Percentiles rank a stretch among this genome's conserved stretches.
These are phyloP conservation scores for Ischnus inquisitorius DNA, from an alignment of 2,888 invertebrate genomes.

Conservation along the genomic window DNA sequence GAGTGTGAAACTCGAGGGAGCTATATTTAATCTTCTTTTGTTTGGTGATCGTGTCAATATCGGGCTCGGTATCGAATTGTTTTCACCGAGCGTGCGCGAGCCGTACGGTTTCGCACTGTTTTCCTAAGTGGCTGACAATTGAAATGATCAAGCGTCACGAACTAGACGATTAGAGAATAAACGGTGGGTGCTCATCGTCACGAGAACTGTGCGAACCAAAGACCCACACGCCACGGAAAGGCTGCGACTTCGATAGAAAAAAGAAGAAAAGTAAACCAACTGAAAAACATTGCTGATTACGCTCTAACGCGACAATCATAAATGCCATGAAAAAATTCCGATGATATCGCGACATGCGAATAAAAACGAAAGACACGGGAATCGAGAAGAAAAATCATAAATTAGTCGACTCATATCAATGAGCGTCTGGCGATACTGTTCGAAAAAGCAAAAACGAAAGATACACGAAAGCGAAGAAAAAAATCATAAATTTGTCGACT, in stretches of 20 bases:
- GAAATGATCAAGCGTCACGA: conserved; percentile 48
- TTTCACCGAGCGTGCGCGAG: conserved; percentile 6
- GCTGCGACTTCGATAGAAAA: conserved; percentile 7
- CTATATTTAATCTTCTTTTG: no score
- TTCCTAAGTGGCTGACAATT: conserved; percentile 61
- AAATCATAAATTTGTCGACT: neutral
- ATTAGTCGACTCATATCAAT: neutral
- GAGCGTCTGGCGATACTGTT: neutral
- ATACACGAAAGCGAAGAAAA: neutral
- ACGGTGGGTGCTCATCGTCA: conserved; percentile 9
- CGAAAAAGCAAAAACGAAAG: neutral
- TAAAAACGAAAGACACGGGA: neutral
- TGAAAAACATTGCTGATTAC: neutral
- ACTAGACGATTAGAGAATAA: conserved; percentile 32
- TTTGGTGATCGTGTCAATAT: neutral
- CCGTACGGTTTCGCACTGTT: conserved; percentile 17
- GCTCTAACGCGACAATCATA: neutral
- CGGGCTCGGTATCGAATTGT: conserved; percentile 14
- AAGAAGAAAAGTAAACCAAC: neutral
- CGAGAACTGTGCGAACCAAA: conserved; percentile 3
- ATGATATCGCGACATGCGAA: neutral
- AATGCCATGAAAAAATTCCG: neutral
- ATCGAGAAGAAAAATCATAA: neutral
- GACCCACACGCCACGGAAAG: neutral
- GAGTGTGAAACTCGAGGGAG: neutral